These are phyloP conservation scores for Arvicanthis niloticus DNA, from an alignment of 2,113 vertebrate genomes.

Conservation along the genomic window DNA sequence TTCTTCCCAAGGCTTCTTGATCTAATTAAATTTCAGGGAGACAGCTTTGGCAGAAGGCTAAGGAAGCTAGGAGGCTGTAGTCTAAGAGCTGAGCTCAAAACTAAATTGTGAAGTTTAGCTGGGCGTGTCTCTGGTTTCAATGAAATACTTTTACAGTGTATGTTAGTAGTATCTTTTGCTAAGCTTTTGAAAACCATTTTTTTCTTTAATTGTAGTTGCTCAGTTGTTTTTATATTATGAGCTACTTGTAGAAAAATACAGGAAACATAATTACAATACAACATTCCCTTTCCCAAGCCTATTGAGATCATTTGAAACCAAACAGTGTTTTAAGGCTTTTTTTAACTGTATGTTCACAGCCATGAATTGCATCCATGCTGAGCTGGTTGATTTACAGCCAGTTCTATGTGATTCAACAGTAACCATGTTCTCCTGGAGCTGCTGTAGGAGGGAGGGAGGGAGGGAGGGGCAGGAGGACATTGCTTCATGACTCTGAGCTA, in stretches of 20 bases:
- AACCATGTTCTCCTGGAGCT: not conserved
- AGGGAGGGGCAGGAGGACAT: not conserved
- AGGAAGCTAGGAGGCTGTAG: slow-evolving; percentile 41
- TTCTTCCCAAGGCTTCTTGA: slow-evolving; percentile 60
- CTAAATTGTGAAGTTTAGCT: slow-evolving; percentile 64
- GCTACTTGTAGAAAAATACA: slow-evolving; percentile 88
- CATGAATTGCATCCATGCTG: slow-evolving; percentile 58
- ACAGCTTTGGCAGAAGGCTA: slow-evolving; percentile 65
- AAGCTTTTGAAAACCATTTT: slow-evolving; percentile 79
- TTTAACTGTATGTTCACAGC: slow-evolving; percentile 70
- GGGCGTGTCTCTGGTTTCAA: slow-evolving; percentile 84
- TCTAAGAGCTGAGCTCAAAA: slow-evolving; percentile 46
- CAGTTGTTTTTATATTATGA: slow-evolving; percentile 88
- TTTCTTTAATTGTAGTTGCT: slow-evolving; percentile 85
- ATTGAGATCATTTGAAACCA: slow-evolving; percentile 73
- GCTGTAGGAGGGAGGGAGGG: not conserved
- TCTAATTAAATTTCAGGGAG: slow-evolving; percentile 72
- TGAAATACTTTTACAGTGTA: slow-evolving; percentile 80
- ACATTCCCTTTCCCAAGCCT: slow-evolving; percentile 84
- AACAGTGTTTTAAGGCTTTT: slow-evolving; percentile 72
- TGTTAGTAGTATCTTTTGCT: slow-evolving; percentile 82
- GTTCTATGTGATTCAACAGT: slow-evolving; percentile 36
- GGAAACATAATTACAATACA: slow-evolving; percentile 86
- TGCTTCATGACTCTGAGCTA: not conserved
- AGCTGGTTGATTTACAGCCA: slow-evolving; percentile 53